Percentiles rank a stretch among this genome's conserved stretches.
Evolutionary conservation across 2,888 invertebrate genomes (phyloP).

Genomic region (Yponomeuta cagnagella): DNA sequence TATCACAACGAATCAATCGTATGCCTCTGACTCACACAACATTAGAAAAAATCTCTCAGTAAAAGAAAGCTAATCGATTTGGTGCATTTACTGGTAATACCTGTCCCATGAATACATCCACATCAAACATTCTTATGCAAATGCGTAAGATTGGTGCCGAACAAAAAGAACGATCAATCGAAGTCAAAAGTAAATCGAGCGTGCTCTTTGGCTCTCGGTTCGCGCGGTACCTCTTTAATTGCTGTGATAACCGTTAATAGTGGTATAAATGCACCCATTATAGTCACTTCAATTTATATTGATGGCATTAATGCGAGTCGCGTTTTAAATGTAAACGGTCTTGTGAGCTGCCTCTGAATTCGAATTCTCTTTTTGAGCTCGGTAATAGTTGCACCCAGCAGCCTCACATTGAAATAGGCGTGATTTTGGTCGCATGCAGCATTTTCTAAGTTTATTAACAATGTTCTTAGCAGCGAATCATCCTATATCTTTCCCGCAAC

Average conservation of each 20-base stretch:
- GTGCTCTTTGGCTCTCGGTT: slow-evolving; percentile 44
- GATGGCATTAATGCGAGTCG: slow-evolving; percentile 43
- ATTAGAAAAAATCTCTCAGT: slow-evolving; percentile 2
- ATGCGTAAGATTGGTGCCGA: slow-evolving; percentile 52
- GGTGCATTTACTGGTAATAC: slow-evolving; percentile 6
- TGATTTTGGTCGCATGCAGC: slow-evolving; percentile 31
- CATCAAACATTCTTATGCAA: slow-evolving; percentile 59
- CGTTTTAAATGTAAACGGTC: slow-evolving; percentile 40
- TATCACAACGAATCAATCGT: slow-evolving; percentile 10
- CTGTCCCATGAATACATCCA: slow-evolving; percentile 26
- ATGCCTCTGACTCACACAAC: background rate
- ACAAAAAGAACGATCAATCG: slow-evolving; percentile 64
- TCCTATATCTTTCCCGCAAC: background rate
- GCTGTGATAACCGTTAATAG: slow-evolving; percentile 62
- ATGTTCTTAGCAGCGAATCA: background rate
- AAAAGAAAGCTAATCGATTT: slow-evolving; percentile 15
- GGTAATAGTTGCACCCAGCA: slow-evolving; percentile 17
- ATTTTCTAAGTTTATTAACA: background rate
- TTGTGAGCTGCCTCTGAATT: slow-evolving; percentile 28
- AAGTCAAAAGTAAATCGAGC: slow-evolving; percentile 61
- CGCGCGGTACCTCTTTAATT: slow-evolving; percentile 59
- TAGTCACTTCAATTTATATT: slow-evolving; percentile 48
- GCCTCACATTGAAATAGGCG: slow-evolving; percentile 39
- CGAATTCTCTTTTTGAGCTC: background rate
- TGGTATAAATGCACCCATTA: slow-evolving; percentile 52